These are phyloP conservation scores for Ochropacha duplaris DNA, from an alignment of 2,888 invertebrate genomes.

Conservation along the genomic window DNA sequence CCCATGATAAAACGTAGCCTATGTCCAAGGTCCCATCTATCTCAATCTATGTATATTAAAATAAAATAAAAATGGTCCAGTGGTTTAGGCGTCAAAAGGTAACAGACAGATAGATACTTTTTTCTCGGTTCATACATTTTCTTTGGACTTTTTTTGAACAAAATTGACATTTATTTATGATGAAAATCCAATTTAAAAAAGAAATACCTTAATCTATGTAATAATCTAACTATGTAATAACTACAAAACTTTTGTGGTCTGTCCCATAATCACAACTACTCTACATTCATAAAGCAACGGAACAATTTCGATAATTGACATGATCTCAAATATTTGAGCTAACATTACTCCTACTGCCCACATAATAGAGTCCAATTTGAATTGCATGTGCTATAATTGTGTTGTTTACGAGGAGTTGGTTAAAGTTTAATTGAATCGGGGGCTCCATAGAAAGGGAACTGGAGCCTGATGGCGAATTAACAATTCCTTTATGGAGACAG, in stretches of 20 bases:
- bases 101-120: too few relatives aligned
- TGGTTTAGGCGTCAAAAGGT: too few relatives aligned
- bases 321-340: slow-evolving; percentile 13
- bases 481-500: slow-evolving; percentile 54
- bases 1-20: too few relatives aligned
- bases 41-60: too few relatives aligned
- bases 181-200: background rate
- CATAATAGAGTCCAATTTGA: slow-evolving; percentile 46
- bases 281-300: slow-evolving; percentile 46
- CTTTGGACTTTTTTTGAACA: too few relatives aligned
- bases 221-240: slow-evolving; percentile 7
- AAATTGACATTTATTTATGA: too few relatives aligned
- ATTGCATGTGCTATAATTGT: slow-evolving; percentile 57
- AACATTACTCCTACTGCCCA: background rate
- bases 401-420: slow-evolving; percentile 78
- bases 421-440: slow-evolving; percentile 80
- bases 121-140: too few relatives aligned
- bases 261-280: background rate
- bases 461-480: slow-evolving; percentile 65
- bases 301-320: slow-evolving; percentile 61
- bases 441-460: slow-evolving; percentile 35
- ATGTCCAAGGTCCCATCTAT: too few relatives aligned
- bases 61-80: too few relatives aligned
- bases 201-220: too few relatives aligned
- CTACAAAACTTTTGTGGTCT: slow-evolving; percentile 17